Percentiles rank a stretch among this genome's conserved stretches.
Evolutionary conservation across 2,888 invertebrate genomes (phyloP).

Genomic region (Caradrina kadenii): DNA sequence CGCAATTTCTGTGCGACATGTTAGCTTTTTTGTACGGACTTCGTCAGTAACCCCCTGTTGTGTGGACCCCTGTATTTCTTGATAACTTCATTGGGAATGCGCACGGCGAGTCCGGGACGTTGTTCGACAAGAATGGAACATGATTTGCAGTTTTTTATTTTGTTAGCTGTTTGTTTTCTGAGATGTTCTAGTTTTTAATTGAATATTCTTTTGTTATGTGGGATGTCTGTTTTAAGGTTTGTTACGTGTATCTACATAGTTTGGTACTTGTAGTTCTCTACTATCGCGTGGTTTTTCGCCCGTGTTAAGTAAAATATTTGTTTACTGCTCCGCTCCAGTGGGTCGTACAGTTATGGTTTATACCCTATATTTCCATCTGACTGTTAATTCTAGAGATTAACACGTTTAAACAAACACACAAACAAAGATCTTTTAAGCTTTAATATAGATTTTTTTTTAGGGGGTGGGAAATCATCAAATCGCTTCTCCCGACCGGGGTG

Average conservation of each 20-base stretch:
- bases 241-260: conserved; percentile 4
- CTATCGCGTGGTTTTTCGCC: no score
- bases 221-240: conserved; percentile 64
- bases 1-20: conserved; percentile 77
- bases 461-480: no score
- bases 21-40: conserved; percentile 78
- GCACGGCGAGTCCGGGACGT: conserved; percentile 69
- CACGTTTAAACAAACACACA: no score
- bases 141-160: conserved; percentile 67
- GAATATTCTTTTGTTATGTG: conserved; percentile 36
- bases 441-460: no score
- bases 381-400: no score
- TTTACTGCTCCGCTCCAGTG: no score
- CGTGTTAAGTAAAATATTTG: no score
- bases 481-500: no score
- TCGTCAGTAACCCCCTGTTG: conserved; percentile 75
- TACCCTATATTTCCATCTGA: no score
- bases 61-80: conserved; percentile 77
- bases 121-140: conserved; percentile 71
- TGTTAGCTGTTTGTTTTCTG: conserved; percentile 42
- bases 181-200: conserved; percentile 34
- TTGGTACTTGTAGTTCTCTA: conserved; percentile 6
- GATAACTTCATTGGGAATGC: conserved; percentile 88
- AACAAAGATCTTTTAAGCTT: no score
- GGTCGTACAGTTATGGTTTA: no score